Evolutionary conservation across 1,140 invertebrate genomes (phyloP).

Genomic region (Tetragonula clypearis): DNA sequence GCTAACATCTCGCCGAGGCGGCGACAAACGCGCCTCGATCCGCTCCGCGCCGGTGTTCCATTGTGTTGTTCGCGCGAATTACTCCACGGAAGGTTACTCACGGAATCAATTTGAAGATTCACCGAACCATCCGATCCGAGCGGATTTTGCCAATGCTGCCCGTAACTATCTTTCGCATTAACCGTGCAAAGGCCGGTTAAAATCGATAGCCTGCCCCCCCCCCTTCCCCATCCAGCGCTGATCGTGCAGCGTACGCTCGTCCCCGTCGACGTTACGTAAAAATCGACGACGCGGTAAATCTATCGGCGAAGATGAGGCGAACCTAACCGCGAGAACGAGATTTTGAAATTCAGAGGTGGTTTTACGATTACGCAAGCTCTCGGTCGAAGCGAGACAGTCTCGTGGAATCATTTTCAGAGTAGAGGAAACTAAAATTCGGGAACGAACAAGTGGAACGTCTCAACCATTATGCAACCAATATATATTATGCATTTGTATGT

Average conservation of each 20-base stretch:
- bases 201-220: slow-evolving; percentile 4
- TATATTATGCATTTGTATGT: too few species aligned
- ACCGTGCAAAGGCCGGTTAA: not conserved
- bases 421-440: too few species aligned
- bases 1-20: not conserved
- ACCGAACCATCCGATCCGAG: slow-evolving; percentile 20
- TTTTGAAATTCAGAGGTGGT: not conserved
- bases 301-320: not conserved
- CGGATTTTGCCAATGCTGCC: slow-evolving; percentile 23
- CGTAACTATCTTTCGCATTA: slow-evolving; percentile 17
- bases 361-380: not conserved
- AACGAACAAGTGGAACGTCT: too few species aligned
- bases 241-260: too few species aligned
- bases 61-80: slow-evolving; percentile 14
- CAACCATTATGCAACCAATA: too few species aligned
- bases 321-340: not conserved
- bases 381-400: not conserved
- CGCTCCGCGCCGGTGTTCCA: not conserved
- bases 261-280: not conserved
- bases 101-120: slow-evolving; percentile 45
- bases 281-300: not conserved
- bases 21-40: not conserved
- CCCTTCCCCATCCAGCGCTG: too few species aligned
- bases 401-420: not conserved
- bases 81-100: slow-evolving; percentile 2